These are phyloP conservation scores for Aplysina aerophoba DNA, from an alignment of 37 sponge, comb jelly and placozoan species.

Conservation along the genomic window DNA sequence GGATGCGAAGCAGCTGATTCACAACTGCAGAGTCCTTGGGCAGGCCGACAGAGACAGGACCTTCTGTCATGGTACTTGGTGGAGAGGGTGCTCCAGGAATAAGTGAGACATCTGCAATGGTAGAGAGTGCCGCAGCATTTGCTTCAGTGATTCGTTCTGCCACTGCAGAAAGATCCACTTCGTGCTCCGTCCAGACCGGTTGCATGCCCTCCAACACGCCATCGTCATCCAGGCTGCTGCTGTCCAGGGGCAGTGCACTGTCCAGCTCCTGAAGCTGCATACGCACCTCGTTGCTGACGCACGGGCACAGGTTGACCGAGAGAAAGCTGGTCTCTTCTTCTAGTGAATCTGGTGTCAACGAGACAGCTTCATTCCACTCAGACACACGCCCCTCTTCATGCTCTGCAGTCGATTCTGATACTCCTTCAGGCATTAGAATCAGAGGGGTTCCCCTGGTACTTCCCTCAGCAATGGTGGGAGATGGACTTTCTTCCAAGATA, in stretches of 20 bases:
- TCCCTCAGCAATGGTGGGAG: background rate
- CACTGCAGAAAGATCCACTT: too few species aligned
- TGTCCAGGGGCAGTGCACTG: background rate
- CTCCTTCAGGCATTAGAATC: too few species aligned
- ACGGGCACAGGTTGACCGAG: background rate
- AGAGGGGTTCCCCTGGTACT: background rate
- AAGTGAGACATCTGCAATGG: background rate
- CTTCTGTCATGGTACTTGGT: too few species aligned
- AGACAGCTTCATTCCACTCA: background rate
- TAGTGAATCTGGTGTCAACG: background rate
- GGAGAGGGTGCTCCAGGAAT: background rate
- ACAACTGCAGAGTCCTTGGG: background rate
- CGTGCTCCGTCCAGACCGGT: too few species aligned
- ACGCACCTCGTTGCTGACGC: background rate
- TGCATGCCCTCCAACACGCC: too few species aligned
- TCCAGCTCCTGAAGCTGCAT: constrained; percentile 4
- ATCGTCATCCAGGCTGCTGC: background rate
- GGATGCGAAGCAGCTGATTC: background rate
- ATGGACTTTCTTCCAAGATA: background rate
- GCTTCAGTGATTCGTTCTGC: too few species aligned
- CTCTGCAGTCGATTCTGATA: too few species aligned
- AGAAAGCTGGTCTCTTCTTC: background rate
- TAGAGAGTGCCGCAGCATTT: background rate
- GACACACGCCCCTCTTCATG: background rate
- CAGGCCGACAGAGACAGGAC: too few species aligned